phyloP scores from a whole-genome alignment of 2,797 vertebrate species.

The Craterocephalus amniculus region DNA sequence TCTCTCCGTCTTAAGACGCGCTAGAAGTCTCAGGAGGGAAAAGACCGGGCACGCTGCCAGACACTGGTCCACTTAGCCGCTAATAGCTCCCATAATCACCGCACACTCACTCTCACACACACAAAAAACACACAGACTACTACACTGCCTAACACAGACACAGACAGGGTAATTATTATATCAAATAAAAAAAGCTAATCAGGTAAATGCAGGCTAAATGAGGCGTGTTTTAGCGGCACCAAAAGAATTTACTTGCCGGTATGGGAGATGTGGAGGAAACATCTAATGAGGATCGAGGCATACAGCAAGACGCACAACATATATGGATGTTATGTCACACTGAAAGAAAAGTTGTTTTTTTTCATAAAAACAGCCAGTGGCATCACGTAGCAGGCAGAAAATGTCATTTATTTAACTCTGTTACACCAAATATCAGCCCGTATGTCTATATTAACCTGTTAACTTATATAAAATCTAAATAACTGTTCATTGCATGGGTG shows the following conservation, averaged over 20 bases:
- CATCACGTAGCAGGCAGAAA: not conserved
- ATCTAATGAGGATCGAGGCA: slow-evolving; percentile 2
- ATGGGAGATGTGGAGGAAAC: slow-evolving; percentile 1
- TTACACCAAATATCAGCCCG: not conserved
- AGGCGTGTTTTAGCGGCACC: slow-evolving; percentile 39
- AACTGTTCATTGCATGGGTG: not conserved
- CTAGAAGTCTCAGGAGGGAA: slow-evolving; percentile 54
- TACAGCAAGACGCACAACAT: not conserved
- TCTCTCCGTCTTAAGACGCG: slow-evolving; percentile 73
- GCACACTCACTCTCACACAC: slow-evolving; percentile 26
- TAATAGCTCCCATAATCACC: slow-evolving; percentile 72
- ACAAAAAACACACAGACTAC: slow-evolving; percentile 18
- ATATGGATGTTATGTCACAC: not conserved
- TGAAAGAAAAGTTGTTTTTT: not conserved
- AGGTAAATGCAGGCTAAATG: slow-evolving; percentile 39
- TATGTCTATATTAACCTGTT: not conserved
- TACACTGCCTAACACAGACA: slow-evolving; percentile 17
- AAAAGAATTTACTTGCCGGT: not conserved
- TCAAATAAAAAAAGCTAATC: slow-evolving; percentile 57
- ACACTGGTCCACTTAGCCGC: slow-evolving; percentile 62
- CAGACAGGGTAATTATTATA: slow-evolving; percentile 45
- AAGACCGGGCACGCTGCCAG: slow-evolving; percentile 68
- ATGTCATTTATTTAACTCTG: not conserved
- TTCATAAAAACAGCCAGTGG: not conserved
- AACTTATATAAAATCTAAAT: not conserved